A percentile compares a stretch with the other conserved stretches of the same genome.
Conservation (phyloP, 2,888 invertebrate genomes). For the Aelia acuminata region DNA sequence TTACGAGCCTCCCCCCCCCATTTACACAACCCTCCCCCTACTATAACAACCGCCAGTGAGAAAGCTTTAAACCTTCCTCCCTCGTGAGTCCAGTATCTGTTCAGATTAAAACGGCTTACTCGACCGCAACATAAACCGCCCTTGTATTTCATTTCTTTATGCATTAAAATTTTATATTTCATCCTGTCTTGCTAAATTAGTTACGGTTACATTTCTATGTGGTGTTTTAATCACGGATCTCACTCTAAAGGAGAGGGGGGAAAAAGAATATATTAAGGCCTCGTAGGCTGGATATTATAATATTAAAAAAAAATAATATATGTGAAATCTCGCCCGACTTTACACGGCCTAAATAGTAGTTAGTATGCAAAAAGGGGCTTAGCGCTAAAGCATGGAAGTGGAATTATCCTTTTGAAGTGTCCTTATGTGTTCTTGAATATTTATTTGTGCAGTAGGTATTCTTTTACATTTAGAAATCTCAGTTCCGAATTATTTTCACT, state of each 20-base stretch:
- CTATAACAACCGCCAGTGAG: background rate
- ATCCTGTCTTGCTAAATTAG: slow-evolving; percentile 9
- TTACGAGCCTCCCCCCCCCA: background rate
- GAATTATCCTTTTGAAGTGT: slow-evolving; percentile 22
- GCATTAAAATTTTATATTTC: slow-evolving; percentile 31
- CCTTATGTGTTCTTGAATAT: background rate
- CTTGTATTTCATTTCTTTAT: slow-evolving; percentile 37
- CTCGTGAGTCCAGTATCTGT: background rate
- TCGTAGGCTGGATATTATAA: background rate
- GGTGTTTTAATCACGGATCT: slow-evolving; percentile 14
- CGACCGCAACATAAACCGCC: slow-evolving; percentile 24
- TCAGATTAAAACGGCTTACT: slow-evolving; percentile 45
- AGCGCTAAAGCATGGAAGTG: background rate
- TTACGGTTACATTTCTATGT: background rate
- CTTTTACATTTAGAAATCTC: background rate
- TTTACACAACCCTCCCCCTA: too few relatives aligned
- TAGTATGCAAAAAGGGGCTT: slow-evolving; percentile 13
- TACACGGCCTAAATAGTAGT: slow-evolving; percentile 8
- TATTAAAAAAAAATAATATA: slow-evolving; percentile 16
- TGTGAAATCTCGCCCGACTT: background rate
- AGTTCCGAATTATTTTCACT: background rate
- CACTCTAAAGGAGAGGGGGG: background rate
- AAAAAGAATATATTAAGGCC: background rate
- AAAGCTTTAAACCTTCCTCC: background rate
- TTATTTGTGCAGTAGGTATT: background rate